Base-by-base conservation (phyloP, 1,140 invertebrate genomes). In the Oscheius sp. region DNA sequence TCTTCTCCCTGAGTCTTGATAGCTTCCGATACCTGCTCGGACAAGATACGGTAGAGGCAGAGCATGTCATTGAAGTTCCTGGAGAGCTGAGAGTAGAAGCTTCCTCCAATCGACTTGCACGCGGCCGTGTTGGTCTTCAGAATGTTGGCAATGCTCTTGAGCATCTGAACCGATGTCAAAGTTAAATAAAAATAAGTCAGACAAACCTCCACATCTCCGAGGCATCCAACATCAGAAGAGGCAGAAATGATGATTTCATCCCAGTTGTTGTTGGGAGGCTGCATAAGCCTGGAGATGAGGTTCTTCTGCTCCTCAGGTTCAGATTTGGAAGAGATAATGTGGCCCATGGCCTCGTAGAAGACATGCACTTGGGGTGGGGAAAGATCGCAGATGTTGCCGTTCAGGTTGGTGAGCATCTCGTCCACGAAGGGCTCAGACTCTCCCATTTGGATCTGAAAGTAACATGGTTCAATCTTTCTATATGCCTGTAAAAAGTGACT, bases 301-400 rank as follows among this genome's bases (percentile, higher is more conserved):
- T 91, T 89, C 84, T 97, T 93, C 87, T 98, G 95, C 34, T 90
- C 88, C 2, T 45, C 32, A 79, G 91, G 89, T 86, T 98, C 94
- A 18, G 91, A 89, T 86, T 97, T 93, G 7, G 95, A 93, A 85
- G 91, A 92, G 80, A 99, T 98, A 94, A 99, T 99, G 82, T 96
- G 93, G 52, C 96, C 97, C 65, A 99, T 94, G 61, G 97, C 96
- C 88, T 99, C 97, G 87, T 99, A 99, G 87, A 99, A 99, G 42
- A 96, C 99, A 84, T 99, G 95, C n/a, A 99, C 94, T 88, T 97
- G 95, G 80, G 96, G 92, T 52, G 93, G 93, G 86, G 97, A 93
- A 75, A 99, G 88, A 89, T 99, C 96, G 89, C 95, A 98, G 80
- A 99, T 99, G 76, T 98, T 98, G 71, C 91, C 91, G 84, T 93